phyloP scores from a whole-genome alignment of 2,888 invertebrate genomes.

The Nephrotoma guestfalica region DNA sequence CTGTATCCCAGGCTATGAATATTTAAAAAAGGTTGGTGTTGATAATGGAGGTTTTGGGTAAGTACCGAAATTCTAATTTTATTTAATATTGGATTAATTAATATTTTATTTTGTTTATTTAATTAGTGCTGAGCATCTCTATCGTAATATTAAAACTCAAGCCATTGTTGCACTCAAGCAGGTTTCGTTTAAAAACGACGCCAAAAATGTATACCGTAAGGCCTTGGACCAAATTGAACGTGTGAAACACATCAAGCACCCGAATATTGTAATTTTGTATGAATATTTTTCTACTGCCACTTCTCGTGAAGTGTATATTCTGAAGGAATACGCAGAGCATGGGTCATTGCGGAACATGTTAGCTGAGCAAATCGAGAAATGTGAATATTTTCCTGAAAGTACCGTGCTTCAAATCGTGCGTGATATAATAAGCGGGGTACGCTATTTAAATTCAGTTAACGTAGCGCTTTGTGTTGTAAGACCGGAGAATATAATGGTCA shows the following conservation, averaged over 20 bases:
- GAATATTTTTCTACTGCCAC: constrained; percentile 21
- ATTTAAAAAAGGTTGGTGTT: not conserved
- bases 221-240: constrained; percentile 20
- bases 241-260: constrained; percentile 27
- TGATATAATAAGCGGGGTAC: constrained; percentile 30
- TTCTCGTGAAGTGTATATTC: constrained; percentile 20
- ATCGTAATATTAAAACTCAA: not conserved
- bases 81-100: not conserved
- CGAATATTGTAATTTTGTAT: constrained; percentile 25
- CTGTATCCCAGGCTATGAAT: not conserved
- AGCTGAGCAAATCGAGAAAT: not conserved
- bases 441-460: constrained; percentile 28
- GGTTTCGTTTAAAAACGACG: not conserved
- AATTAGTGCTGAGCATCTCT: not conserved
- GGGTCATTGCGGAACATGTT: constrained; percentile 25
- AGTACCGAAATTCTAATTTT: not conserved
- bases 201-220: not conserved
- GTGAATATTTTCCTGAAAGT: not conserved
- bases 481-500: constrained; percentile 13
- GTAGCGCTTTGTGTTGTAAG: constrained; percentile 14
- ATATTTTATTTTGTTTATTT: not conserved
- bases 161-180: not conserved
- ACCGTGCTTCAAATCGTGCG: constrained; percentile 28
- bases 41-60: not conserved
- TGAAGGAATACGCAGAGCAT: constrained; percentile 27